Conservation (phyloP, 2,797 vertebrate genomes). For the Clarias platycephalus region DNA sequence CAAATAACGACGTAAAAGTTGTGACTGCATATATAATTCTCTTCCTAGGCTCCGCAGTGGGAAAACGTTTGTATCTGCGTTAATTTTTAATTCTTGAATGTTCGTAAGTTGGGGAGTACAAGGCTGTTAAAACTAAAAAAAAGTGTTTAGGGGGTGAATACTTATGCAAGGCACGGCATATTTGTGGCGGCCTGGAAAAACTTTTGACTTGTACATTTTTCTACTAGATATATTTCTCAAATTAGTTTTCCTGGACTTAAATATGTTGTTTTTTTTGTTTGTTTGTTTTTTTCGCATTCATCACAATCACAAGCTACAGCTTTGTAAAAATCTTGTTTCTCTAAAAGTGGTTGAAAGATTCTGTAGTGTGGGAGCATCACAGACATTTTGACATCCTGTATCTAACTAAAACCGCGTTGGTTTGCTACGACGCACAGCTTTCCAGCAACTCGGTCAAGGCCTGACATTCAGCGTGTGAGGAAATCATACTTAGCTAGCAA, state of each 20-base stretch:
- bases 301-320: neutral
- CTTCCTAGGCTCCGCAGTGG: neutral
- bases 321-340: neutral
- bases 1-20: neutral
- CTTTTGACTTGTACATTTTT: neutral
- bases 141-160: neutral
- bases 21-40: neutral
- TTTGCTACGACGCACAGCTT: neutral
- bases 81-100: too few relatives aligned
- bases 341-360: neutral
- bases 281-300: neutral
- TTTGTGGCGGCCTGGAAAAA: conserved; percentile 10
- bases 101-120: too few relatives aligned
- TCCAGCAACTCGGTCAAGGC: neutral
- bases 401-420: neutral
- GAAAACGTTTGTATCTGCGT: neutral
- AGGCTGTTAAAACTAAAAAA: neutral
- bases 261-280: too few relatives aligned
- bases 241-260: neutral
- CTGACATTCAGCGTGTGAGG: neutral
- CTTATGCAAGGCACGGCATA: conserved; percentile 7
- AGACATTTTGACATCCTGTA: neutral
- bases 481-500: neutral
- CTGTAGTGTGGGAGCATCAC: neutral
- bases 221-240: neutral